phyloP scores from a whole-genome alignment of 2,888 invertebrate species.

The Trissoscelio sp. region DNA sequence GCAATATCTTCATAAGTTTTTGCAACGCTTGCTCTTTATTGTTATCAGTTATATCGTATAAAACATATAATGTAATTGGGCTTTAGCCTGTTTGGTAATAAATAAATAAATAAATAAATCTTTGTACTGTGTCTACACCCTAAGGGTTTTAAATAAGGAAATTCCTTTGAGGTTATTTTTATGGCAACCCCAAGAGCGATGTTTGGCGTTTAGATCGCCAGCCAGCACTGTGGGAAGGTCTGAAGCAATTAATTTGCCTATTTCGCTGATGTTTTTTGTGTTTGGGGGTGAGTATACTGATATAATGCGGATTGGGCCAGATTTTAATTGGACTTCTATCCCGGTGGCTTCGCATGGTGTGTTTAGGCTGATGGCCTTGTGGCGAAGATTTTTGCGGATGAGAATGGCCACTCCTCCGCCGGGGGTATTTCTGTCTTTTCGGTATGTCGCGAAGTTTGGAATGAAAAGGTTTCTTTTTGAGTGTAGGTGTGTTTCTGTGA shows the following conservation, averaged over 20 bases:
- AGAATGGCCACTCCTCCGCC: not conserved
- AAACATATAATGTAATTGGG: too few species aligned
- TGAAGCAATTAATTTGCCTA: not conserved
- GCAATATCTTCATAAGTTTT: too few species aligned
- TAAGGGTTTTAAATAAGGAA: too few species aligned
- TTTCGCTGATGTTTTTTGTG: not conserved
- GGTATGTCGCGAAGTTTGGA: not conserved
- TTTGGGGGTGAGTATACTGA: not conserved
- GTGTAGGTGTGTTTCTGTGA: not conserved
- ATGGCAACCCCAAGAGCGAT: too few species aligned
- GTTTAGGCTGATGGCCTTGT: not conserved
- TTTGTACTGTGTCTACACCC: too few species aligned
- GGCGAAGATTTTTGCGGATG: not conserved
- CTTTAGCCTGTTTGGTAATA: too few species aligned
- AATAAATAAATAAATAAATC: too few species aligned
- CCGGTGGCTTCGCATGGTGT: not conserved
- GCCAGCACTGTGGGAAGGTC: not conserved
- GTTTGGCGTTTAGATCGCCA: slow-evolving; percentile 24
- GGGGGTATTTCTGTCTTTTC: not conserved
- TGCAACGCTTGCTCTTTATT: too few species aligned
- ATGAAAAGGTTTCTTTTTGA: not conserved
- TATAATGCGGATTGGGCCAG: not conserved
- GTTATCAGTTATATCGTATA: too few species aligned
- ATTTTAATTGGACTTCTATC: not conserved
- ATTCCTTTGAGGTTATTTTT: not conserved